These are phyloP conservation scores for Meliscaeva auricollis DNA, from an alignment of 2,888 invertebrate species.

Conservation along the genomic window DNA sequence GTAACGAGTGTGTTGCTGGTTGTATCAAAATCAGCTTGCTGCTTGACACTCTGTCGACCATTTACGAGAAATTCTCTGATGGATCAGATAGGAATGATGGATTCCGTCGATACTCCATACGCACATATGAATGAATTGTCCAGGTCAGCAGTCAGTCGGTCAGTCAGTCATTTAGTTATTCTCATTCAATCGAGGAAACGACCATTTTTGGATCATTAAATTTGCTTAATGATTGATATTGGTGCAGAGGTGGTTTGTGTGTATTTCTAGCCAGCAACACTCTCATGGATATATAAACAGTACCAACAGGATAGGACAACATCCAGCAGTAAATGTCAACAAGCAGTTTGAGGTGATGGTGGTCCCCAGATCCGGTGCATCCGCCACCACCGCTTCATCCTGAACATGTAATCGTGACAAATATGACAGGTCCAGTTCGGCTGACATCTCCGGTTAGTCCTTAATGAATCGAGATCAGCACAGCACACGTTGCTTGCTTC, in stretches of 20 bases:
- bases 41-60: conserved; percentile 18
- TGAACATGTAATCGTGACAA: conserved; percentile 16
- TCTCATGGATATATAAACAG: conserved; percentile 13
- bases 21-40: conserved; percentile 22
- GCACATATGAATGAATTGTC: conserved; percentile 68
- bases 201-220: conserved; percentile 74
- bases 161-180: conserved; percentile 25
- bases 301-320: neutral
- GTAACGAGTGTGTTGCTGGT: neutral
- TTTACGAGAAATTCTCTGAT: conserved; percentile 68
- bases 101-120: conserved; percentile 61
- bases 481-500: conserved; percentile 2
- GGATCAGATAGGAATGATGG: conserved; percentile 68
- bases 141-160: conserved; percentile 36
- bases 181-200: conserved; percentile 73
- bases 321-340: conserved; percentile 62
- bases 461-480: conserved; percentile 18
- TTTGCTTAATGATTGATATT: conserved; percentile 75
- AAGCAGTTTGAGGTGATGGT: conserved; percentile 41
- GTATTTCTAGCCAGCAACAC: conserved; percentile 44
- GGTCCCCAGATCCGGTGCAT: neutral
- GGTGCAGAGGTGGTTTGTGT: conserved; percentile 55
- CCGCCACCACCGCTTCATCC: neutral
- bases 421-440: conserved; percentile 20
- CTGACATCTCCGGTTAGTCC: conserved; percentile 23